Conservation (phyloP, 2,888 invertebrate species). For the Cheilosia vernalis region DNA sequence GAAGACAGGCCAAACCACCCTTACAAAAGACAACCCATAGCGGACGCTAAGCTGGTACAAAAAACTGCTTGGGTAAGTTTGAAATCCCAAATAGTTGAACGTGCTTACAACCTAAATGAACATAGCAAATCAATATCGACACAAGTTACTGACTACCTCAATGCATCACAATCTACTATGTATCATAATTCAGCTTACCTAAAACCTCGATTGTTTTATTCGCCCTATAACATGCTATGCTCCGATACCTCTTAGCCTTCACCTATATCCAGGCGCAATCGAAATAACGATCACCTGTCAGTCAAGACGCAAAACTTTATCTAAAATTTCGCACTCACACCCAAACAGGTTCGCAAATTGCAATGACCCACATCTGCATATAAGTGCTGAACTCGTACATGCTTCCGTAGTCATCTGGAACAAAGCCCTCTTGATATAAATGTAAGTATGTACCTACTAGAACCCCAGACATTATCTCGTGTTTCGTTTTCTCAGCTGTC, state of each 20-base stretch:
- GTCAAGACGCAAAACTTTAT: background rate
- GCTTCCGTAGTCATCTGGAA: constrained; percentile 54
- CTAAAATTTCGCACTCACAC: background rate
- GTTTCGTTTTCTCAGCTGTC: constrained; percentile 59
- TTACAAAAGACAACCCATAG: no score
- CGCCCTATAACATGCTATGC: no score
- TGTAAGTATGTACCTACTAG: constrained; percentile 25
- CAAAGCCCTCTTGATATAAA: constrained; percentile 42
- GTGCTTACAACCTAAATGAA: no score
- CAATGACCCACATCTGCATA: constrained; percentile 46
- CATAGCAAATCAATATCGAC: no score
- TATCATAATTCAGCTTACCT: no score
- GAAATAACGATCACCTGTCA: background rate
- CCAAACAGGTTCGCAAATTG: constrained; percentile 33
- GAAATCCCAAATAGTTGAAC: no score
- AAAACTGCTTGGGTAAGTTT: no score
- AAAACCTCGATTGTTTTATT: no score
- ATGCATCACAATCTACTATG: no score
- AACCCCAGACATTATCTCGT: constrained; percentile 47
- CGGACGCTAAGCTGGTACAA: no score
- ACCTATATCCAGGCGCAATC: background rate
- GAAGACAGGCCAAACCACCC: no score
- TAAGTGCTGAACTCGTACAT: constrained; percentile 15
- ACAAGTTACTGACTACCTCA: no score
- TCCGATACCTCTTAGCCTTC: background rate